phyloP scores from a whole-genome alignment of 2,888 invertebrate genomes.

The Agonopterix arenella region DNA sequence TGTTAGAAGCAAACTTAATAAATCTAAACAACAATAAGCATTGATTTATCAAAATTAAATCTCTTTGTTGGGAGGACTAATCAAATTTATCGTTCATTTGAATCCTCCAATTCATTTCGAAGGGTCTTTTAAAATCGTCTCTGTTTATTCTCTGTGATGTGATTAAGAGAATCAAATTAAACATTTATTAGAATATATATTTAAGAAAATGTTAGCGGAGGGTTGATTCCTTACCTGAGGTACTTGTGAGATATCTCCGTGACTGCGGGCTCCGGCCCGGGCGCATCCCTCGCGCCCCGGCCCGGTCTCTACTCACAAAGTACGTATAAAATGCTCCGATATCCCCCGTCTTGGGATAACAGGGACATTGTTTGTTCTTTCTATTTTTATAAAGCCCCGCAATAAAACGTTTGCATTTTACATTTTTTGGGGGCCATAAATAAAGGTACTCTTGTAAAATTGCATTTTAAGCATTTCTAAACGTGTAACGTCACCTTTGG shows the following conservation, averaged over 20 bases:
- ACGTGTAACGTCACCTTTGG: slow-evolving; percentile 59
- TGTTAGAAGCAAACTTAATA: slow-evolving; percentile 43
- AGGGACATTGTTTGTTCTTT: slow-evolving; percentile 70
- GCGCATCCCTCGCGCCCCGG: slow-evolving; percentile 30
- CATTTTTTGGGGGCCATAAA: slow-evolving; percentile 70
- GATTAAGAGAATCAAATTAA: slow-evolving; percentile 30
- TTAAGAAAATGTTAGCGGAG: slow-evolving; percentile 3
- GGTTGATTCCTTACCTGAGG: slow-evolving; percentile 29
- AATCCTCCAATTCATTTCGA: slow-evolving; percentile 61
- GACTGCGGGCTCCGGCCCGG: slow-evolving; percentile 12
- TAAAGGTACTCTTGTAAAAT: slow-evolving; percentile 68
- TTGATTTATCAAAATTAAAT: slow-evolving; percentile 74
- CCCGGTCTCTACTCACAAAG: too few relatives aligned
- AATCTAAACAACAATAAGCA: slow-evolving; percentile 60
- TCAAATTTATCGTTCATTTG: slow-evolving; percentile 72
- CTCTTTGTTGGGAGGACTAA: slow-evolving; percentile 65
- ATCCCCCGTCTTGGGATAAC: slow-evolving; percentile 60
- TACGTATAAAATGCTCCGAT: slow-evolving; percentile 51
- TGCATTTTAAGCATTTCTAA: slow-evolving; percentile 74
- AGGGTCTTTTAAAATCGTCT: slow-evolving; percentile 46
- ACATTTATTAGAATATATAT: slow-evolving; percentile 6
- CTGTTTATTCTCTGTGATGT: slow-evolving; percentile 35
- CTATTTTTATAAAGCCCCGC: slow-evolving; percentile 67
- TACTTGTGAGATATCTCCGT: slow-evolving; percentile 29
- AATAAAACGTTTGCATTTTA: slow-evolving; percentile 75